A percentile compares a stretch with the other conserved stretches of the same genome.
These are phyloP conservation scores for Tringa solitaria DNA, from an alignment of 2,113 vertebrate species.

Conservation along the genomic window DNA sequence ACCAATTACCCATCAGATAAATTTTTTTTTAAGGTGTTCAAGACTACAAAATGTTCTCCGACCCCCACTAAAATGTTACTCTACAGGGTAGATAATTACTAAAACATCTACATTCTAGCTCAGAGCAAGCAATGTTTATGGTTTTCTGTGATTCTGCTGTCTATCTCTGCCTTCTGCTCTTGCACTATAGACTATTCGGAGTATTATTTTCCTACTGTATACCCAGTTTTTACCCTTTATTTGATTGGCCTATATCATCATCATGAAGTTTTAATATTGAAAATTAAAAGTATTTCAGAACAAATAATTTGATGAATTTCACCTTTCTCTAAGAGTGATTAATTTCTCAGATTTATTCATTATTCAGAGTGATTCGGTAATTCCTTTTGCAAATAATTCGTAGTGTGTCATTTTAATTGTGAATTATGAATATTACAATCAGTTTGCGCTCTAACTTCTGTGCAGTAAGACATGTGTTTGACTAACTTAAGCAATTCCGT, in stretches of 20 bases:
- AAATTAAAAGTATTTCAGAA: conserved; percentile 17
- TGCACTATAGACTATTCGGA: background rate
- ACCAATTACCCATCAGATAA: background rate
- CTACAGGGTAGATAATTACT: too few species aligned
- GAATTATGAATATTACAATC: conserved; percentile 49
- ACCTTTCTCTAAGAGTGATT: background rate
- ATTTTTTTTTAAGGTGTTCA: background rate
- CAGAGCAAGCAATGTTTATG: background rate
- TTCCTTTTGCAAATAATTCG: conserved; percentile 36
- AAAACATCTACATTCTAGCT: background rate
- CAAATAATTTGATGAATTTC: conserved; percentile 18
- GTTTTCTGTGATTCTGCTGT: background rate
- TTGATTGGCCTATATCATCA: background rate
- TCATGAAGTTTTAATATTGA: background rate
- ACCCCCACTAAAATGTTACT: background rate
- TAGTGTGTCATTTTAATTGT: conserved; percentile 34
- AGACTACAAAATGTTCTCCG: background rate
- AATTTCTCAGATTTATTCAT: conserved; percentile 46
- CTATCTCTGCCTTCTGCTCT: background rate
- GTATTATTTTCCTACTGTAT: background rate
- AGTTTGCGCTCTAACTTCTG: conserved; percentile 25
- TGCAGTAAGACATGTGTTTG: background rate
- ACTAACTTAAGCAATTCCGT: conserved; percentile 27
- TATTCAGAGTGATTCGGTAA: conserved; percentile 46
- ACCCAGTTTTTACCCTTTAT: background rate